phyloP scores from a whole-genome alignment of 2,888 invertebrate genomes.

The Hydraecia micacea region DNA sequence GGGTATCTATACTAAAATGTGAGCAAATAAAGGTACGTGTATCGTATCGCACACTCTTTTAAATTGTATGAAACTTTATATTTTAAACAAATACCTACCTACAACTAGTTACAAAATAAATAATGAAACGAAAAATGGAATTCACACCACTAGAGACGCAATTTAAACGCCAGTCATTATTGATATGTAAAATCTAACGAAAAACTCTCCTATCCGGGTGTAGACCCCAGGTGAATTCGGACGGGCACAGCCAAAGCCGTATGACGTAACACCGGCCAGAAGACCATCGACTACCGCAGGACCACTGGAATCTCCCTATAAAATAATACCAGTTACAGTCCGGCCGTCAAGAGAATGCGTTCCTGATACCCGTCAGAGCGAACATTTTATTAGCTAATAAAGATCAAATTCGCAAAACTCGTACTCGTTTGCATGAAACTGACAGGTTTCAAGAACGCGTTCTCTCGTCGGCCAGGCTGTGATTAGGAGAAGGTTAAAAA shows the following conservation, averaged over 20 bases:
- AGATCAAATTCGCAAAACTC: too few species aligned
- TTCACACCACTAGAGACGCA: constrained; percentile 60
- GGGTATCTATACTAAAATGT: neutral
- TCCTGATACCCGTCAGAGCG: too few species aligned
- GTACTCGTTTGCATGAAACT: too few species aligned
- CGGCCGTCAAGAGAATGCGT: too few species aligned
- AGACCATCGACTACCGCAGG: constrained; percentile 70
- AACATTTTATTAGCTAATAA: too few species aligned
- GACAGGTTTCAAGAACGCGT: too few species aligned
- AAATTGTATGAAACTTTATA: neutral
- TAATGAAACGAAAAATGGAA: constrained; percentile 44
- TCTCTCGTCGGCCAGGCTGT: too few species aligned
- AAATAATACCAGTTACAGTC: neutral
- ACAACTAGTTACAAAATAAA: constrained; percentile 43
- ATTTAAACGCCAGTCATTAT: neutral
- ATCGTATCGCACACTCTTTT: neutral
- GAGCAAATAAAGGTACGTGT: neutral
- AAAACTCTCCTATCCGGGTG: constrained; percentile 24
- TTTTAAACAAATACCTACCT: neutral
- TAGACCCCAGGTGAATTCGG: constrained; percentile 77
- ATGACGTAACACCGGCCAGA: constrained; percentile 75
- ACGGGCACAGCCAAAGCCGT: constrained; percentile 76
- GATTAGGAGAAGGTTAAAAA: too few species aligned
- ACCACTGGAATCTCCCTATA: constrained; percentile 83
- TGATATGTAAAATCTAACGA: neutral